Evolutionary conservation across 2,797 vertebrate species (phyloP).

Genomic region (Notoglanidium macrostoma): DNA sequence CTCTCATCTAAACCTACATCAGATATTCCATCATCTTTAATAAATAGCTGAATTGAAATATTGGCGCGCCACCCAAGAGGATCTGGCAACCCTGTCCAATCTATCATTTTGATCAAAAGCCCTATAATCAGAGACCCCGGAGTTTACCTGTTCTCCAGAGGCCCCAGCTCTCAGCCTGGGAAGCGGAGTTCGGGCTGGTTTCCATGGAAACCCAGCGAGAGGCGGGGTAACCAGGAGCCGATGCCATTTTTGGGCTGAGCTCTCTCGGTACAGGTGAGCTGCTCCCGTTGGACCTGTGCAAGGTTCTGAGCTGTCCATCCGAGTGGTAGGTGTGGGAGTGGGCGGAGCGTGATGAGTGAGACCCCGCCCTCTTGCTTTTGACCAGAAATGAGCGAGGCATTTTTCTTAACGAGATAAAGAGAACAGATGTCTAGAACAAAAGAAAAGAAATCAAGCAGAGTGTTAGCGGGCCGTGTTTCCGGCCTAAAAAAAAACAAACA

Average conservation of each 20-base stretch:
- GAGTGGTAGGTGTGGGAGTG: slow-evolving; percentile 22
- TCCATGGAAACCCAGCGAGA: slow-evolving; percentile 36
- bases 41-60: not conserved
- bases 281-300: not conserved
- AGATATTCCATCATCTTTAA: not conserved
- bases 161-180: slow-evolving; percentile 39
- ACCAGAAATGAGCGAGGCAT: slow-evolving; percentile 82
- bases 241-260: not conserved
- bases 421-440: slow-evolving; percentile 12
- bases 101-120: not conserved
- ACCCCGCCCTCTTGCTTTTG: slow-evolving; percentile 65
- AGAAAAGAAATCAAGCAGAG: slow-evolving; percentile 24
- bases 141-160: slow-evolving; percentile 62
- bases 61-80: not conserved
- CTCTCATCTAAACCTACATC: not conserved
- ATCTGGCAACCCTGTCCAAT: not conserved
- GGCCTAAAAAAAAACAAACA: not conserved
- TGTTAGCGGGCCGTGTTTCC: not conserved
- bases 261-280: not conserved
- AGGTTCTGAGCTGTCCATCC: not conserved
- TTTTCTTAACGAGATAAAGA: slow-evolving; percentile 1
- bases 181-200: not conserved
- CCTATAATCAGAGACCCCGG: not conserved
- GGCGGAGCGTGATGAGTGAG: slow-evolving; percentile 33
- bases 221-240: not conserved